Base-by-base conservation (phyloP, 2,113 vertebrate genomes). In the Laticauda colubrina region DNA sequence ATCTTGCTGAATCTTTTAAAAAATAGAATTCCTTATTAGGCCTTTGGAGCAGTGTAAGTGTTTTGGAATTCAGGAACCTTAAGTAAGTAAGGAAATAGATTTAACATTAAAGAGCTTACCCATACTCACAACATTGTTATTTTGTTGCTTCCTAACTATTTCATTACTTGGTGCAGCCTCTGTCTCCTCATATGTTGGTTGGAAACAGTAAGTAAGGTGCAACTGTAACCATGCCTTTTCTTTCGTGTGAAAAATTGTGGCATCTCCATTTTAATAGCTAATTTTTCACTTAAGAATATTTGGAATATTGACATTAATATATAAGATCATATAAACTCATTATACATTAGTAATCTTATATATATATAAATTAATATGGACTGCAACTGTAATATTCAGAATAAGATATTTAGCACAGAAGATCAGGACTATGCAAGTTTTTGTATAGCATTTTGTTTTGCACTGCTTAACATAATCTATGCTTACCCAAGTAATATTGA, bases 1-100 rank as follows among this genome's bases (percentile, higher is more conserved):
- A 69, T 21, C 24, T 29, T 64, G 75, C 51, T 91, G 81, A 89
- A 88, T 95, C 94, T 94, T 34, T n/a, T 48, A 24, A 69, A 93
- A 59, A 43, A 85, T 20, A 39, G 2, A 34, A 21, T 0, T 55
- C 48, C 3, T 92, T 61, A 61, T 64, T 3, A 90, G 6, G 26
- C 24, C 89, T 26, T 15, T 43, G 48, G 59, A 45, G 29, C 15
- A n/a, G 24, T n/a, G 56, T 57, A 56, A 56, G 59, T 64, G 89
- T 29, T 61, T 51, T 90, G 45, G 24, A 90, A 90, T 20, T 64
- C 18, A 45, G 56, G 5, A 23, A 61, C 14, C 61, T 64, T 43
- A 89, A 59, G 15, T 61, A 89, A 45, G 88, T 21, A 88, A 89
- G 24, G 61, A 61, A 24, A 15, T 43, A 45, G 56, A 89, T 45